phyloP scores from a whole-genome alignment of 30 jellyfish, hydroid and myxozoan species.

The Hydractinia echinata region DNA sequence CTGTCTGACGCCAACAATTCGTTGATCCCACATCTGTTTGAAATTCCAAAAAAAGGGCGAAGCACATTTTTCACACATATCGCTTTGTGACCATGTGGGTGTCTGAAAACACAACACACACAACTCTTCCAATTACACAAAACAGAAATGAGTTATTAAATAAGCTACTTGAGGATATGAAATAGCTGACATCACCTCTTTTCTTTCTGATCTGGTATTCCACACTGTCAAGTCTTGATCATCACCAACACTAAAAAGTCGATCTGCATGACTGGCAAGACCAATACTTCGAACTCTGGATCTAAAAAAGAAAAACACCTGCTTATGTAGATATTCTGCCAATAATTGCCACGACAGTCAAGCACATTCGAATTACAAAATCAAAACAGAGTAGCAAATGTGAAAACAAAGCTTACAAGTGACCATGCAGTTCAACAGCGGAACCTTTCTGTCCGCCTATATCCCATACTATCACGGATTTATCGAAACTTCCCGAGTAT shows the following conservation, averaged over 20 bases:
- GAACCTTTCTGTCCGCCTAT: constrained; percentile 97
- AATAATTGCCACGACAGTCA: not conserved
- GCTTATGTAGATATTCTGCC: not conserved
- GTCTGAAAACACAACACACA: constrained; percentile 45
- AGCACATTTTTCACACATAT: constrained; percentile 93
- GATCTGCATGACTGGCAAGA: constrained; percentile 53
- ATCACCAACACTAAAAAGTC: constrained; percentile 75
- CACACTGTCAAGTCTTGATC: constrained; percentile 75
- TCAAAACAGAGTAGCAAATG: not conserved
- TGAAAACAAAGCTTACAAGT: constrained; percentile 42
- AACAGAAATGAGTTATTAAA: not conserved
- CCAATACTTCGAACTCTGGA: constrained; percentile 62
- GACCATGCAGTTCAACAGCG: constrained; percentile 92
- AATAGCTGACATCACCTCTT: constrained; percentile 48
- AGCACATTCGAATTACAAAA: not conserved
- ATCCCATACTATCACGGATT: constrained; percentile 89
- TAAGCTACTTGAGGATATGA: not conserved
- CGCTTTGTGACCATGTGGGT: constrained; percentile 98
- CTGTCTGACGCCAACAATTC: constrained; percentile 93
- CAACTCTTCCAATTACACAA: not conserved
- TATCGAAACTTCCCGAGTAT: constrained; percentile 85
- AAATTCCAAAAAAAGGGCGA: constrained; percentile 95
- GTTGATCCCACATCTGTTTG: constrained; percentile 93
- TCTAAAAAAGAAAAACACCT: constrained; percentile 28
- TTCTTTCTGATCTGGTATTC: constrained; percentile 83